These are phyloP conservation scores for Ceratotherium simum DNA, from an alignment of 2,113 vertebrate species.

Conservation along the genomic window DNA sequence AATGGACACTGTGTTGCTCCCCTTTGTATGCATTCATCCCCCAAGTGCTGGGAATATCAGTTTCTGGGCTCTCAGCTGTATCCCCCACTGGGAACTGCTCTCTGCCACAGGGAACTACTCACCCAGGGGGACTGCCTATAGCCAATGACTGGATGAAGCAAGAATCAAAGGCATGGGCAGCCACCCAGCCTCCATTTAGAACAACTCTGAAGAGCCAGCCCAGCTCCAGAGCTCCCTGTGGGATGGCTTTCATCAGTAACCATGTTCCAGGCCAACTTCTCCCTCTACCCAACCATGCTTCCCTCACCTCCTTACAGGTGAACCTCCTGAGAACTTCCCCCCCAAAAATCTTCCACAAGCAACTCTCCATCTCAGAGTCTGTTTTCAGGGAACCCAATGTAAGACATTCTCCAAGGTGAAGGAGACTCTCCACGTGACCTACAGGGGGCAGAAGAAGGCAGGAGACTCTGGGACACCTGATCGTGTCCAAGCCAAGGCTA, in stretches of 20 bases:
- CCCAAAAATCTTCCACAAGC: neutral
- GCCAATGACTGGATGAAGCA: no score
- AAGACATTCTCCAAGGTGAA: neutral
- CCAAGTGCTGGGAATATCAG: neutral
- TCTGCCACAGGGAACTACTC: neutral
- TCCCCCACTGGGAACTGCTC: neutral
- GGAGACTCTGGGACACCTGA: neutral
- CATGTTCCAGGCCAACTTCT: neutral
- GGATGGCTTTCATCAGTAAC: neutral
- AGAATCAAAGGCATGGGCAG: neutral
- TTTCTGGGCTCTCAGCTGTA: neutral
- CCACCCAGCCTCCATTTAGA: no score
- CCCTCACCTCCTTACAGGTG: neutral
- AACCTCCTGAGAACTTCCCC: neutral
- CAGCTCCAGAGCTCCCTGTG: neutral
- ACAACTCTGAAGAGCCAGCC: neutral
- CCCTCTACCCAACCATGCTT: neutral
- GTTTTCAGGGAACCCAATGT: neutral
- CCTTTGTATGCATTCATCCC: neutral
- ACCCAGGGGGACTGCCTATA: neutral
- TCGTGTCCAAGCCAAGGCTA: neutral
- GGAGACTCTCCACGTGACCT: neutral
- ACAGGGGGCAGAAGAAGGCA: neutral
- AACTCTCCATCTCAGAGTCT: neutral
- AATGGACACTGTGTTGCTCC: neutral